Evolutionary conservation across 2,888 invertebrate genomes (phyloP).

Genomic region (Philaethria dido): DNA sequence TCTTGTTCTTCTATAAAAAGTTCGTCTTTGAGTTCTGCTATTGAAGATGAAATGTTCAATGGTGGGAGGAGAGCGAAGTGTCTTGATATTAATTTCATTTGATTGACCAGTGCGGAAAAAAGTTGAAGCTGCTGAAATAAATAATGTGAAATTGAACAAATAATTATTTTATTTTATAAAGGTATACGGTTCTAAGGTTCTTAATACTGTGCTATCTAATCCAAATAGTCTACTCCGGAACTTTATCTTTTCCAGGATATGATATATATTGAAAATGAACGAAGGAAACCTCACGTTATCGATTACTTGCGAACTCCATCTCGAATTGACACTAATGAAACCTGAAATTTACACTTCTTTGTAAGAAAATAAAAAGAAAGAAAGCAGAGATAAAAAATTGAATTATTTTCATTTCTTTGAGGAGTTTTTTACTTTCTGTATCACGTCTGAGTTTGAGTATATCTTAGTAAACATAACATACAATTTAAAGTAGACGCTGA

Average conservation of each 20-base stretch:
- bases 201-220: too few relatives aligned
- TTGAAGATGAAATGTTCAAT: too few relatives aligned
- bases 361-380: slow-evolving; percentile 4
- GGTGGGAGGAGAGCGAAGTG: too few relatives aligned
- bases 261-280: background rate
- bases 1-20: too few relatives aligned
- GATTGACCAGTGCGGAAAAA: too few relatives aligned
- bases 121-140: too few relatives aligned
- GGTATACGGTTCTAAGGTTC: too few relatives aligned
- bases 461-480: background rate
- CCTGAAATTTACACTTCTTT: background rate
- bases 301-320: background rate
- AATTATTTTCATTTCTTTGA: slow-evolving; percentile 5
- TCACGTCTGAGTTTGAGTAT: slow-evolving; percentile 1
- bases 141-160: too few relatives aligned
- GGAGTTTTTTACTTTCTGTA: slow-evolving; percentile 1
- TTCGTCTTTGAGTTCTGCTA: too few relatives aligned
- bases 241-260: background rate
- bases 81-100: too few relatives aligned
- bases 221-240: too few relatives aligned
- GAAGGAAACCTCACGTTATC: background rate
- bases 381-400: slow-evolving; percentile 4
- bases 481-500: background rate
- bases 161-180: too few relatives aligned
- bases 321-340: background rate